Conservation (phyloP, 2,113 vertebrate genomes). For the Perognathus longimembris region DNA sequence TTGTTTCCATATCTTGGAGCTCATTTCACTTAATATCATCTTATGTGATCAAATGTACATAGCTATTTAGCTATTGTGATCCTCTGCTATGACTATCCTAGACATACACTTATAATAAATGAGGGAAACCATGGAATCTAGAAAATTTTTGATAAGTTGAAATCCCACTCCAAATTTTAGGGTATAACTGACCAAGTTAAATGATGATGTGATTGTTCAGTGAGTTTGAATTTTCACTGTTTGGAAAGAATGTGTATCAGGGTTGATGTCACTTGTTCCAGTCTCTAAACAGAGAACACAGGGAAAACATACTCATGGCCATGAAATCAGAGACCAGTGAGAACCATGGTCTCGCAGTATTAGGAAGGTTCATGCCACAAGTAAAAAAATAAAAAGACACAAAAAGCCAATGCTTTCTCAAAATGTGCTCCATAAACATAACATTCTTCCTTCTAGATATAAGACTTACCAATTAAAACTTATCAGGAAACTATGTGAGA, state of each 20-base stretch:
- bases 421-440: not conserved
- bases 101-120: no score
- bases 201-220: not conserved
- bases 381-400: not conserved
- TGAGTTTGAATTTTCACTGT: not conserved
- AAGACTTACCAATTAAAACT: not conserved
- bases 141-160: slow-evolving; percentile 18
- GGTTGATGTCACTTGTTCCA: not conserved
- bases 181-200: not conserved
- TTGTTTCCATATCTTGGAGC: no score
- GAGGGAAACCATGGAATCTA: no score
- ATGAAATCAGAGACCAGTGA: no score
- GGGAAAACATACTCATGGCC: not conserved
- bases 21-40: no score
- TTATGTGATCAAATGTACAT: no score
- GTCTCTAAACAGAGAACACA: not conserved
- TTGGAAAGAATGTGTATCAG: not conserved
- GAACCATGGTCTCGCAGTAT: no score
- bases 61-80: no score
- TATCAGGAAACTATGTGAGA: not conserved
- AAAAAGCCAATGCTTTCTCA: not conserved
- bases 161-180: slow-evolving; percentile 20
- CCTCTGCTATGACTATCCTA: no score
- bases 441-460: not conserved
- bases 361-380: no score